phyloP scores from a whole-genome alignment of 2,797 vertebrate genomes.

The Malacoraja senta region DNA sequence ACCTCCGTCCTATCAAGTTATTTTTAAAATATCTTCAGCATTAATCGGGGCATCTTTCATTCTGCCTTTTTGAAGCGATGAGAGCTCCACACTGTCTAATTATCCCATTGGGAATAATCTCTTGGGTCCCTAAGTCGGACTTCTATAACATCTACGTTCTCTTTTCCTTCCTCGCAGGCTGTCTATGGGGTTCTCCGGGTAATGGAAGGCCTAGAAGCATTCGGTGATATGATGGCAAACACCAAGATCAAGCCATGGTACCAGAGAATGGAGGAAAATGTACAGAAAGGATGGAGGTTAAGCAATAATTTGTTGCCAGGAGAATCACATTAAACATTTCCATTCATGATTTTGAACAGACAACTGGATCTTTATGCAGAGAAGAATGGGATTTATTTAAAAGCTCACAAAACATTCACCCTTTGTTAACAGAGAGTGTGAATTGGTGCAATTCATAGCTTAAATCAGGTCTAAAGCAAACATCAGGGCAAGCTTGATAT shows the following conservation, averaged over 20 bases:
- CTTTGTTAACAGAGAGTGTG: background rate
- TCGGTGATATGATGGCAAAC: constrained; percentile 85
- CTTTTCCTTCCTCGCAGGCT: constrained; percentile 56
- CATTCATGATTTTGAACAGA: background rate
- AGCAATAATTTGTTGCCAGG: constrained; percentile 44
- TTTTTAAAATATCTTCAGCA: too few species aligned
- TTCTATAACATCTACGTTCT: background rate
- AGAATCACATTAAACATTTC: background rate
- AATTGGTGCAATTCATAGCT: background rate
- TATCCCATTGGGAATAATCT: background rate
- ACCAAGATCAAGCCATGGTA: constrained; percentile 84
- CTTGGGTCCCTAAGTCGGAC: background rate
- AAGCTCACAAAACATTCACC: background rate
- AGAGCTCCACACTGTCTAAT: background rate
- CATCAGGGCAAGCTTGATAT: background rate
- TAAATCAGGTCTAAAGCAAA: background rate
- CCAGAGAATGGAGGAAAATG: constrained; percentile 67
- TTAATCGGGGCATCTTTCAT: background rate
- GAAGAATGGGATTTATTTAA: background rate
- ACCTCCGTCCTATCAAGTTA: background rate
- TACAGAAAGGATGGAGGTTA: constrained; percentile 48
- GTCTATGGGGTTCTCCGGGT: constrained; percentile 87
- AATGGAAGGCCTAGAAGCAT: constrained; percentile 89
- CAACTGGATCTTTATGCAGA: background rate
- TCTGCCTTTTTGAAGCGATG: background rate